Evolutionary conservation across 2,113 vertebrate genomes (phyloP).

Genomic region (Otocyon megalotis): DNA sequence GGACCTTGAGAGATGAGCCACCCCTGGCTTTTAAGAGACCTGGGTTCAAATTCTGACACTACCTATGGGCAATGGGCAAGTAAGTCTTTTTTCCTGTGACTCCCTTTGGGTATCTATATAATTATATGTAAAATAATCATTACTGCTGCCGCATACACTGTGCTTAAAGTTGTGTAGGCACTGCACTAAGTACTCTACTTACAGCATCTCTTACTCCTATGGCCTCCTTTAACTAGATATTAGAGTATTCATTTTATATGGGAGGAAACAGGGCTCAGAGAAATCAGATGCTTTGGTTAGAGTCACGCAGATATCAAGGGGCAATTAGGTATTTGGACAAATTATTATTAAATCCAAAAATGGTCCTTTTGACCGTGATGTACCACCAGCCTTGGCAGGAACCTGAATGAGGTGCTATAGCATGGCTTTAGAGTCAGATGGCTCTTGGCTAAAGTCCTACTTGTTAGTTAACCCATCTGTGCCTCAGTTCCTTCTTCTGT

Average conservation of each 20-base stretch:
- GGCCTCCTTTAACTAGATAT: background rate
- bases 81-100: background rate
- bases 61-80: background rate
- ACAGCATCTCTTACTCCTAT: background rate
- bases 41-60: background rate
- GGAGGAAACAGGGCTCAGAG: background rate
- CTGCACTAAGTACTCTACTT: background rate
- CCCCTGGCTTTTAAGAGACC: background rate
- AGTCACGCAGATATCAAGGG: background rate
- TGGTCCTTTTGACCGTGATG: background rate
- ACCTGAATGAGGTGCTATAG: background rate
- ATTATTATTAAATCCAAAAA: background rate
- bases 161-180: background rate
- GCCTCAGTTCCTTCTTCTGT: background rate
- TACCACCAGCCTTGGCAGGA: background rate
- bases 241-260: background rate
- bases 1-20: background rate
- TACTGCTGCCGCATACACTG: no score
- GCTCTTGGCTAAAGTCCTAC: background rate
- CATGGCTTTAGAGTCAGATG: background rate
- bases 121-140: background rate
- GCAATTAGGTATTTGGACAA: background rate
- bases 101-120: background rate
- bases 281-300: background rate
- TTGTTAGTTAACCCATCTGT: background rate